These are phyloP conservation scores for Aldrovandia affinis DNA, from an alignment of 2,797 vertebrate species.

Conservation along the genomic window DNA sequence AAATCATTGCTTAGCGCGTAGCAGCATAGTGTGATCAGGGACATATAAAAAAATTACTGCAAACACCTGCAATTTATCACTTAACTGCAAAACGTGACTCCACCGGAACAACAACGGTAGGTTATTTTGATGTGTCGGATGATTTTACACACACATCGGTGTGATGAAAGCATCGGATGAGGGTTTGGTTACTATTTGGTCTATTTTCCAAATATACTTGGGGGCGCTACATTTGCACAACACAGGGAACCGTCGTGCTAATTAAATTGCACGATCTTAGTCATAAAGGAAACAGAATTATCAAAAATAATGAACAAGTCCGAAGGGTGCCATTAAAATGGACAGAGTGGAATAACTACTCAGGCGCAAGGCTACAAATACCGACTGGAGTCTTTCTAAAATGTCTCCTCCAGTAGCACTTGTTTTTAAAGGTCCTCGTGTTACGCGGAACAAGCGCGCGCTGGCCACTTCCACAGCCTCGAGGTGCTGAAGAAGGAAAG, in stretches of 20 bases:
- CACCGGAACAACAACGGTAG: no score
- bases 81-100: no score
- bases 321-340: not conserved
- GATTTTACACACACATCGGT: no score
- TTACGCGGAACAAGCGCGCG: slow-evolving; percentile 9
- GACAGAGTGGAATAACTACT: not conserved
- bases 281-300: not conserved
- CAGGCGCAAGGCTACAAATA: not conserved
- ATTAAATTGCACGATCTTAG: not conserved
- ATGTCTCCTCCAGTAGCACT: not conserved
- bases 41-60: no score
- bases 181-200: not conserved
- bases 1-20: not conserved
- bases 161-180: not conserved
- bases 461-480: slow-evolving; percentile 22
- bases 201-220: no score
- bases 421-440: slow-evolving; percentile 14
- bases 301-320: no score
- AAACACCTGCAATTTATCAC: not conserved
- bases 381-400: not conserved
- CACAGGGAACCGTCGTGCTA: not conserved
- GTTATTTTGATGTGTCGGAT: no score
- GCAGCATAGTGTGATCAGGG: not conserved
- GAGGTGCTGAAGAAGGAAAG: slow-evolving; percentile 27
- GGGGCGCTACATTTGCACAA: not conserved